Conservation (phyloP, 1,140 invertebrate species). For the Cephus cinctus region DNA sequence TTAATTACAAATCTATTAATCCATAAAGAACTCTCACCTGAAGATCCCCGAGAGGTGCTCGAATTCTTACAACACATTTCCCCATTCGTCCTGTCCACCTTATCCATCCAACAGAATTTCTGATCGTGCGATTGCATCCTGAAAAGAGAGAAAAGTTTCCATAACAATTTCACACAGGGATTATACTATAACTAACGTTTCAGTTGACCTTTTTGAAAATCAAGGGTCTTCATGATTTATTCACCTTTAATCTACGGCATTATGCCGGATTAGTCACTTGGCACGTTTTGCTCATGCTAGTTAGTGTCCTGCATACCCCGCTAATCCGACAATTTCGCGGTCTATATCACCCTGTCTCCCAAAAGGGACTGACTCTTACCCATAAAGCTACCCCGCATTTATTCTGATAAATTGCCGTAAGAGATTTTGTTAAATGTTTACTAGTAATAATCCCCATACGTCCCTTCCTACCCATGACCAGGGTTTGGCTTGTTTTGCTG, state of each 20-base stretch:
- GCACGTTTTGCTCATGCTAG: constrained; percentile 19
- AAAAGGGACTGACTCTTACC: no score
- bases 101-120: constrained; percentile 45
- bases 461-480: no score
- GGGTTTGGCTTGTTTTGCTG: no score
- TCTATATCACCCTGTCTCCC: no score
- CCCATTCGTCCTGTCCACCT: constrained; percentile 49
- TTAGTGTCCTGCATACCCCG: constrained; percentile 25
- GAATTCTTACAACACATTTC: constrained; percentile 39
- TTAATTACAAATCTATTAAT: no score
- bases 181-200: constrained; percentile 1
- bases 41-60: constrained; percentile 38
- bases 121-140: constrained; percentile 46
- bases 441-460: no score
- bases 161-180: constrained; percentile 2
- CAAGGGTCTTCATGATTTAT: constrained; percentile 29
- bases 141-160: constrained; percentile 18
- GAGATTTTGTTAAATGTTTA: no score
- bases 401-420: no score
- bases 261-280: constrained; percentile 20
- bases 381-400: no score
- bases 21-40: constrained; percentile 38
- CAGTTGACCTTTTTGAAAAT: constrained; percentile 17
- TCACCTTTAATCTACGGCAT: constrained; percentile 23
- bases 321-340: constrained; percentile 30